phyloP scores from a whole-genome alignment of 2,888 invertebrate species.

The Diplolepis rosae region DNA sequence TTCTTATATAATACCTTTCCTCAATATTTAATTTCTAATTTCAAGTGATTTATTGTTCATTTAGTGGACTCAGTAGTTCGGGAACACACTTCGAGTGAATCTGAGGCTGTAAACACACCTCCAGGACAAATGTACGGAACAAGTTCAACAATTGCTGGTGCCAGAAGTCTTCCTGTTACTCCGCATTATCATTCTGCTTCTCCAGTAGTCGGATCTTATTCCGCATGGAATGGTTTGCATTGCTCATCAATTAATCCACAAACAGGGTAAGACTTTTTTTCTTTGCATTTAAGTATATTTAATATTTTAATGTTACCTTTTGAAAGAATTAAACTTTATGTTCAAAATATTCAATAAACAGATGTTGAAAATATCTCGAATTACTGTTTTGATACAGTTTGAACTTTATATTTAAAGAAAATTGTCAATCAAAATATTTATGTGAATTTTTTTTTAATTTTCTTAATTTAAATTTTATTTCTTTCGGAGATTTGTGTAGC shows the following conservation, averaged over 20 bases:
- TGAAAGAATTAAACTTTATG: too few species aligned
- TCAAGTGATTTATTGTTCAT: slow-evolving; percentile 30
- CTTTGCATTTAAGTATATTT: too few species aligned
- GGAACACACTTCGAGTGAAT: slow-evolving; percentile 63
- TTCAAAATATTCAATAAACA: too few species aligned
- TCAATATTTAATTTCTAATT: not conserved
- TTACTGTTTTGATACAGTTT: too few species aligned
- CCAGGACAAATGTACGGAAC: slow-evolving; percentile 70
- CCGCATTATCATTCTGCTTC: slow-evolving; percentile 68
- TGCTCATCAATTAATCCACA: slow-evolving; percentile 60
- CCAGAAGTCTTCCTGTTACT: slow-evolving; percentile 68
- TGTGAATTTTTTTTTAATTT: too few species aligned
- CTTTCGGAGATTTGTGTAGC: too few species aligned
- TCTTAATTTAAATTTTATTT: too few species aligned
- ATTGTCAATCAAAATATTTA: too few species aligned
- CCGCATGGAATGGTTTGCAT: slow-evolving; percentile 65
- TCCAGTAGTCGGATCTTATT: slow-evolving; percentile 64
- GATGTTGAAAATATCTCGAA: too few species aligned
- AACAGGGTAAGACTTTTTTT: slow-evolving; percentile 54
- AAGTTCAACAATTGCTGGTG: slow-evolving; percentile 61
- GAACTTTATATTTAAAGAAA: too few species aligned
- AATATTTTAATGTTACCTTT: too few species aligned
- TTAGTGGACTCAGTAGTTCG: slow-evolving; percentile 50
- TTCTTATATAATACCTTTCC: not conserved
- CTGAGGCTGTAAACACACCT: slow-evolving; percentile 58